Conservation (phyloP, 2,797 vertebrate species). For the Mycteria americana region DNA sequence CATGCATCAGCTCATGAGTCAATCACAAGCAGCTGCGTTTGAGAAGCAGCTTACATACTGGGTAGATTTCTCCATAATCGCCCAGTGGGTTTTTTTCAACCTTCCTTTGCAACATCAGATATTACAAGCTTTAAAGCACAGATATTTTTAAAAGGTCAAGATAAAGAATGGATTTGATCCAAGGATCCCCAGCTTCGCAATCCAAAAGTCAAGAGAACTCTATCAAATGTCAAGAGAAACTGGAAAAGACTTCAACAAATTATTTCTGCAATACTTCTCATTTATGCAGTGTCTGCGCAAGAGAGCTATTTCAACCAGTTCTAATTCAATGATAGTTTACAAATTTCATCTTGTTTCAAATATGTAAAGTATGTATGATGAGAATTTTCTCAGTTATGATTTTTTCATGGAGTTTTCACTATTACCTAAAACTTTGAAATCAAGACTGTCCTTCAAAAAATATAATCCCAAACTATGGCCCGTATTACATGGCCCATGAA, state of each 20-base stretch:
- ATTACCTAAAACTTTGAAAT: background rate
- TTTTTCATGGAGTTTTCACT: background rate
- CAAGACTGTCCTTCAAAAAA: background rate
- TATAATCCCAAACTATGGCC: background rate
- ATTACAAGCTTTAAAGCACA: background rate
- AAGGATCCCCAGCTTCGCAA: background rate
- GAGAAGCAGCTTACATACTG: background rate
- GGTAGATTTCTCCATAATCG: background rate
- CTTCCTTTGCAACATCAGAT: background rate
- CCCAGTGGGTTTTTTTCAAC: background rate
- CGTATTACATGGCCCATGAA: background rate
- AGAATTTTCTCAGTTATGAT: background rate
- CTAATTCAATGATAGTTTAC: background rate
- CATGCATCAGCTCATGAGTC: background rate
- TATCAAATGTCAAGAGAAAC: constrained; percentile 42
- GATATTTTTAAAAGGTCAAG: constrained; percentile 29
- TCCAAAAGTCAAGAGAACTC: constrained; percentile 45
- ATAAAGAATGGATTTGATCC: background rate
- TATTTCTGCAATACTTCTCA: background rate
- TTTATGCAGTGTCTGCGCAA: background rate
- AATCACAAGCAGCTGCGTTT: background rate
- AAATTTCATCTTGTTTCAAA: background rate
- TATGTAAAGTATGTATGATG: background rate
- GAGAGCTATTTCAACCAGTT: background rate
- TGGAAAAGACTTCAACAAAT: background rate